Percentiles rank a stretch among this genome's conserved stretches.
Evolutionary conservation across 2,797 vertebrate genomes (phyloP).

Genomic region (Chaenodraco wilsoni): DNA sequence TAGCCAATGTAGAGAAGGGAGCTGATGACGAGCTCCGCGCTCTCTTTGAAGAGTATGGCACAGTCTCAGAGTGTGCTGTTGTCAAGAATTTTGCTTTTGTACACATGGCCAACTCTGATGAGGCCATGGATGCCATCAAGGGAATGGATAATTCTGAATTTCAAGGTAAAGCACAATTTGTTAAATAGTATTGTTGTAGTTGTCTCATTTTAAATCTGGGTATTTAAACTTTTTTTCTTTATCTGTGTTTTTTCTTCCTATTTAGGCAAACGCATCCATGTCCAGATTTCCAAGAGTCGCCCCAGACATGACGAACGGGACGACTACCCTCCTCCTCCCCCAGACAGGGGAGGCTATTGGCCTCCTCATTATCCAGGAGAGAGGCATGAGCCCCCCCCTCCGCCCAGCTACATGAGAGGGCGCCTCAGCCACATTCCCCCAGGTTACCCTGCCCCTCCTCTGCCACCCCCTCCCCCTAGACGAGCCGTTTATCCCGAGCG

Average conservation of each 20-base stretch:
- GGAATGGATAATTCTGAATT: conserved; percentile 84
- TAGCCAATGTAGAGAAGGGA: conserved; percentile 86
- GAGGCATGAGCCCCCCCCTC: conserved; percentile 73
- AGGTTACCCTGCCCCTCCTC: conserved; percentile 82
- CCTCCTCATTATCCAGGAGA: conserved; percentile 80
- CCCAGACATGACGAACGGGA: conserved; percentile 89
- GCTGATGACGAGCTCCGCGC: conserved; percentile 78
- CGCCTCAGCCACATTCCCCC: conserved; percentile 70
- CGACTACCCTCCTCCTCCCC: conserved; percentile 79
- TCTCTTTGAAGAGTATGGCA: conserved; percentile 85
- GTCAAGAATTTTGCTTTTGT: conserved; percentile 87
- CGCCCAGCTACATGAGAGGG: conserved; percentile 77
- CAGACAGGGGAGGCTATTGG: conserved; percentile 83
- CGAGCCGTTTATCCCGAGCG: conserved; percentile 78
- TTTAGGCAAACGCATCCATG: conserved; percentile 93
- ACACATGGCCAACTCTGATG: conserved; percentile 85
- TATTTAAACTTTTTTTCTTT: neutral
- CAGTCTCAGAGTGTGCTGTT: conserved; percentile 81
- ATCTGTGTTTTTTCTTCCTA: neutral
- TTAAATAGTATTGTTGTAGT: fast-evolving
- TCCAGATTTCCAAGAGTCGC: conserved; percentile 95
- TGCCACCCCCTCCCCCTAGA: conserved; percentile 81
- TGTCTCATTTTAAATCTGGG: neutral
- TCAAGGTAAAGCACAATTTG: conserved; percentile 64
- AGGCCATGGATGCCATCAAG: conserved; percentile 86